phyloP scores from a whole-genome alignment of 2,888 invertebrate species.

The Penaeus monodon region DNA sequence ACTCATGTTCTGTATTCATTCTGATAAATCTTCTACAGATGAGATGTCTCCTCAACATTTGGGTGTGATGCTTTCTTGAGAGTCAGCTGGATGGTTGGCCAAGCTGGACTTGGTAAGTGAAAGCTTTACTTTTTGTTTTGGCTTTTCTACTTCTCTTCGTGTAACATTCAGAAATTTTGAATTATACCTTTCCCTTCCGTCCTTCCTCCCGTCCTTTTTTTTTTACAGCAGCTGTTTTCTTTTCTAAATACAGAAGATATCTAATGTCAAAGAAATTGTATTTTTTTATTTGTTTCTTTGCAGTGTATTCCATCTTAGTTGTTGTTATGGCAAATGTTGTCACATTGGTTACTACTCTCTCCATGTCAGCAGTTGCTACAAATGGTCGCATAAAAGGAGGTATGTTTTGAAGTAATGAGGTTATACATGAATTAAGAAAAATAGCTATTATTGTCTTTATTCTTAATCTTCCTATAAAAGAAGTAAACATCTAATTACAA shows the following conservation, averaged over 20 bases:
- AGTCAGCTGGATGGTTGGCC: constrained; percentile 96
- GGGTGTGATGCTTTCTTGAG: constrained; percentile 99
- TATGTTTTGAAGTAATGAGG: constrained; percentile 69
- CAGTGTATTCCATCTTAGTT: constrained; percentile 75
- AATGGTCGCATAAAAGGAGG: constrained; percentile 98
- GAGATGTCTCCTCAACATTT: constrained; percentile 96
- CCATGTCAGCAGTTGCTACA: constrained; percentile 98
- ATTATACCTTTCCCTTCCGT: no score
- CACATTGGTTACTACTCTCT: constrained; percentile 91
- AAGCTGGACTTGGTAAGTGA: constrained; percentile 86
- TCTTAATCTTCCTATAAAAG: no score
- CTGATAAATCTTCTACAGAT: constrained; percentile 74
- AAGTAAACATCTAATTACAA: no score
- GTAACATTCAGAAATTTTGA: no score
- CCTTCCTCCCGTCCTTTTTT: no score
- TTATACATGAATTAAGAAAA: neutral
- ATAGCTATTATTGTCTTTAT: no score
- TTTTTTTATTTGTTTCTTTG: neutral
- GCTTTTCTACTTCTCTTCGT: no score
- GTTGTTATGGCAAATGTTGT: constrained; percentile 86
- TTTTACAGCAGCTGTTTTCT: neutral
- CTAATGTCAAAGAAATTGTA: neutral
- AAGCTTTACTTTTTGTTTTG: neutral
- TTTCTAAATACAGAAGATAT: neutral
- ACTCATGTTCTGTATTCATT: no score